Percentiles rank a stretch among this genome's conserved stretches.
Evolutionary conservation across 1,140 invertebrate species (phyloP).

Genomic region (Rhopalosiphum padi): DNA sequence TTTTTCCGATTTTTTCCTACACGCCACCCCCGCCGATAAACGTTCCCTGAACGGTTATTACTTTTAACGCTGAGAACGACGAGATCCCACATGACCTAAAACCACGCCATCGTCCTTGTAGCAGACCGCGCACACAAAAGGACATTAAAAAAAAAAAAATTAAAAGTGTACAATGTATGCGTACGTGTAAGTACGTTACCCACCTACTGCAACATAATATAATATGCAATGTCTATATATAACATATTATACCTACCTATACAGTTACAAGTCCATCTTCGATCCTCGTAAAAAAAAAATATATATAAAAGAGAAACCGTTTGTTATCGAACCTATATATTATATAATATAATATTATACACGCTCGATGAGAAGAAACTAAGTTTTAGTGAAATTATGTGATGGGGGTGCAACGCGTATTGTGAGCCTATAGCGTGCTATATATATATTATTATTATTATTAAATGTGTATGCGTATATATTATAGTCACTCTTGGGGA

Average conservation of each 20-base stretch:
- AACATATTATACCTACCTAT: background rate
- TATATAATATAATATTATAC: background rate
- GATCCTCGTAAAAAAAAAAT: background rate
- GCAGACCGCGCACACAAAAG: background rate
- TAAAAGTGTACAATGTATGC: background rate
- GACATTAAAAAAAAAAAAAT: background rate
- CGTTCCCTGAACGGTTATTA: background rate
- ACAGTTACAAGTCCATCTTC: background rate
- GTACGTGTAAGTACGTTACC: background rate
- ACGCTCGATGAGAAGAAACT: background rate
- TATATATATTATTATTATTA: background rate
- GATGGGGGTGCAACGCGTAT: background rate
- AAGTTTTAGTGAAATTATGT: background rate
- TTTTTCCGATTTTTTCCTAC: background rate
- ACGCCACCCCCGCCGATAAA: background rate
- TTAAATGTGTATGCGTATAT: background rate
- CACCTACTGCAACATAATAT: background rate
- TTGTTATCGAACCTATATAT: background rate
- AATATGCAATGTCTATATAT: background rate
- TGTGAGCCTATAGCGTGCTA: background rate
- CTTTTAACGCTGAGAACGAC: background rate
- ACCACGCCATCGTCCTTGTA: background rate
- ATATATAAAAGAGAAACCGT: background rate
- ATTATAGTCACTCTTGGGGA: background rate
- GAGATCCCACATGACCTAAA: constrained; percentile 7